These are phyloP conservation scores for Chrysolina haemoptera DNA, from an alignment of 2,888 invertebrate genomes.

Conservation along the genomic window DNA sequence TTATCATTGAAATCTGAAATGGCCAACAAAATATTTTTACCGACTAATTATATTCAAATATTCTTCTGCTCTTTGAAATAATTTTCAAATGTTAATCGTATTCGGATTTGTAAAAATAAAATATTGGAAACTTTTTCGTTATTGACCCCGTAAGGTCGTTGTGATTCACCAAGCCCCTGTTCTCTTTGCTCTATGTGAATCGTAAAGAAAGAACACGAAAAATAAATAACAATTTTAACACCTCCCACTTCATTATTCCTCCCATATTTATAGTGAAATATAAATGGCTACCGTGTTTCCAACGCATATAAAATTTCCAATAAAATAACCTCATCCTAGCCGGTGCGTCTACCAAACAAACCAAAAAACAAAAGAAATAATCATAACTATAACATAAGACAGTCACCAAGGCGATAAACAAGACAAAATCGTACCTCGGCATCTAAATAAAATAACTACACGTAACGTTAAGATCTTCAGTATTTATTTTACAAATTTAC, in stretches of 20 bases:
- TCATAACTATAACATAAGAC: slow-evolving; percentile 62
- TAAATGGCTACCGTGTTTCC: slow-evolving; percentile 44
- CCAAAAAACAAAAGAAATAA: slow-evolving; percentile 46
- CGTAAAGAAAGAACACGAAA: neutral
- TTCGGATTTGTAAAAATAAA: too few relatives aligned
- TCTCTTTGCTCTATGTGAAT: neutral
- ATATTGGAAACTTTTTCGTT: too few relatives aligned
- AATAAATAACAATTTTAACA: neutral
- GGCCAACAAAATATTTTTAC: too few relatives aligned
- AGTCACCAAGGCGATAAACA: slow-evolving; percentile 68
- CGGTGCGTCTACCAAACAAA: slow-evolving; percentile 33
- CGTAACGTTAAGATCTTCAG: slow-evolving; percentile 55
- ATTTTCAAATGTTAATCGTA: too few relatives aligned
- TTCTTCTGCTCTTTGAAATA: too few relatives aligned
- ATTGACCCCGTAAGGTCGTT: too few relatives aligned
- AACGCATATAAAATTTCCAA: slow-evolving; percentile 45
- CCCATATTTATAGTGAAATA: slow-evolving; percentile 35
- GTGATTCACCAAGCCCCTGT: too few relatives aligned
- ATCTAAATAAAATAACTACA: slow-evolving; percentile 59
- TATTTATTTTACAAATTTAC: slow-evolving; percentile 71
- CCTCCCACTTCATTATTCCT: slow-evolving; percentile 27
- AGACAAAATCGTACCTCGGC: slow-evolving; percentile 66
- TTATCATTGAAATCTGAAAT: too few relatives aligned
- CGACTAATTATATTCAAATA: too few relatives aligned
- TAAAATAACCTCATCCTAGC: slow-evolving; percentile 38